Conservation (phyloP, 2,888 invertebrate species). For the Pheosia gnoma region DNA sequence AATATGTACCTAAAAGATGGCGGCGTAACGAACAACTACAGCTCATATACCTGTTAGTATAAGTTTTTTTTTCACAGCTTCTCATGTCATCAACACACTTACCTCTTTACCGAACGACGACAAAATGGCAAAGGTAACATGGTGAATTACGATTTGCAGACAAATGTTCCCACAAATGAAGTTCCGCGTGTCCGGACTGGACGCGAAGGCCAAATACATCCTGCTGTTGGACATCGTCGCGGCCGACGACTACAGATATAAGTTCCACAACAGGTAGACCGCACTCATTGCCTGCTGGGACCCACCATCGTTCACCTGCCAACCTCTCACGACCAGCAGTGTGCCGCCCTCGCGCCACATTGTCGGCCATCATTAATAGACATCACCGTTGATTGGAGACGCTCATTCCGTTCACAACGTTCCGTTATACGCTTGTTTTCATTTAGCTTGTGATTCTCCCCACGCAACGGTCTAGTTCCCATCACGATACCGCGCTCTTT, state of each 20-base stretch:
- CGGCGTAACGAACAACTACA: not conserved
- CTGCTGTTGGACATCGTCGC: slow-evolving; percentile 99
- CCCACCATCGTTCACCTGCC: slow-evolving; percentile 43
- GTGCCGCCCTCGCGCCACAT: slow-evolving; percentile 50
- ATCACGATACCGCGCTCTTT: slow-evolving; percentile 69
- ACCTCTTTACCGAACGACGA: not conserved
- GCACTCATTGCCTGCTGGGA: slow-evolving; percentile 60
- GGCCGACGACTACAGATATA: slow-evolving; percentile 99
- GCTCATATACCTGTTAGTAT: not conserved
- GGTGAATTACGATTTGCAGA: slow-evolving; percentile 86
- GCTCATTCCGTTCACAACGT: slow-evolving; percentile 57
- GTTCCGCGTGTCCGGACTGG: slow-evolving; percentile 98
- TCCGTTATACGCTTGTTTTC: slow-evolving; percentile 72
- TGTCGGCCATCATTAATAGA: slow-evolving; percentile 54
- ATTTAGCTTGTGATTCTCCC: slow-evolving; percentile 80
- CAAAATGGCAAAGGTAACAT: not conserved
- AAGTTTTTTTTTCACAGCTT: not conserved
- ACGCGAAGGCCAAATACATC: slow-evolving; percentile 99
- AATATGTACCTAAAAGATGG: not conserved
- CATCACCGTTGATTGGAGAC: slow-evolving; percentile 75
- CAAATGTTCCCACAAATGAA: slow-evolving; percentile 99
- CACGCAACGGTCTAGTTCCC: slow-evolving; percentile 79
- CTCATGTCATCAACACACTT: not conserved
- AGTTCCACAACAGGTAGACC: slow-evolving; percentile 96
- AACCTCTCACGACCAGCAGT: slow-evolving; percentile 41